phyloP scores from a whole-genome alignment of 2,797 vertebrate species.

The Micromesistius poutassou region DNA sequence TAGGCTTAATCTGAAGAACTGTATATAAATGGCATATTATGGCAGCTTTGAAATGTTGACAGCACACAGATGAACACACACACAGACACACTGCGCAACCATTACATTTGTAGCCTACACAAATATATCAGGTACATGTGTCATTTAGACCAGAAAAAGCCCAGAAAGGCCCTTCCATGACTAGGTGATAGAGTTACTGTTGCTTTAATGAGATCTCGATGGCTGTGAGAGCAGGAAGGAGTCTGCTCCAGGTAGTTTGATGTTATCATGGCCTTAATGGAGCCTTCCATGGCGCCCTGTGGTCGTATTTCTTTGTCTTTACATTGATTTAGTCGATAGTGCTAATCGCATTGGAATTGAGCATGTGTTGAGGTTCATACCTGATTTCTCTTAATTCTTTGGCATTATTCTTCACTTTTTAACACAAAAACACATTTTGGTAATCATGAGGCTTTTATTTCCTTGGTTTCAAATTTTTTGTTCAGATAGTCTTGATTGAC shows the following conservation, averaged over 20 bases:
- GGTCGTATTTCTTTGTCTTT: conserved; percentile 51
- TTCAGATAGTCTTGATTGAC: no score
- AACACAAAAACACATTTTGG: neutral
- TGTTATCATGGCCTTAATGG: conserved; percentile 70
- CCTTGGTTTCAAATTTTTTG: no score
- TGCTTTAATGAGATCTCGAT: conserved; percentile 63
- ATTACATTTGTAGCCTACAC: neutral
- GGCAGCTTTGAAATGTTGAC: conserved; percentile 1
- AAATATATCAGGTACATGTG: conserved; percentile 9
- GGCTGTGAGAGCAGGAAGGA: conserved; percentile 67
- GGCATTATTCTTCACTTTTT: conserved; percentile 10
- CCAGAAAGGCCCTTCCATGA: conserved; percentile 50
- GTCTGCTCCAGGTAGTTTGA: conserved; percentile 64
- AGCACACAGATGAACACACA: neutral
- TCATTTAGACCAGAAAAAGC: conserved; percentile 43
- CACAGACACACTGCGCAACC: conserved; percentile 11
- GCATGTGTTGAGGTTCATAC: conserved; percentile 16
- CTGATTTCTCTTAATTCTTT: conserved; percentile 17
- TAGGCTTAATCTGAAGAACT: neutral
- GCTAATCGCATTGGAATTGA: conserved; percentile 52
- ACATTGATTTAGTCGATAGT: conserved; percentile 62
- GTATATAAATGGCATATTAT: neutral
- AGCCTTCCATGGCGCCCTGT: conserved; percentile 58
- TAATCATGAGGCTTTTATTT: no score
- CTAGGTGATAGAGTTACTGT: conserved; percentile 50